Percentiles rank a stretch among this genome's conserved stretches.
These are phyloP conservation scores for Polyommatus icarus DNA, from an alignment of 2,888 invertebrate genomes.

Conservation along the genomic window DNA sequence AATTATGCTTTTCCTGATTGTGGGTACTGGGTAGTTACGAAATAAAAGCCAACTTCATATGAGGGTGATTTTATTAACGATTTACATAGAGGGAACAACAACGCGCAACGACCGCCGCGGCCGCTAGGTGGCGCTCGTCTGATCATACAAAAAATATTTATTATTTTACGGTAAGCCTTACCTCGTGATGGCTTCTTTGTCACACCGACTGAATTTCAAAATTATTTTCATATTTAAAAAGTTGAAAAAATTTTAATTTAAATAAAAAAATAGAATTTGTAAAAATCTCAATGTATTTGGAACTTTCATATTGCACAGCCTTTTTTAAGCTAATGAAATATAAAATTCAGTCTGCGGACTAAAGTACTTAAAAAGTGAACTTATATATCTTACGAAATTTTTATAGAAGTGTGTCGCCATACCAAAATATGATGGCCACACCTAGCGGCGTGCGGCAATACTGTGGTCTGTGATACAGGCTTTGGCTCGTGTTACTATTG, in stretches of 20 bases:
- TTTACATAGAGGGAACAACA: conserved; percentile 32
- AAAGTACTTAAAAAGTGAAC: neutral
- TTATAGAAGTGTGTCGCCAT: neutral
- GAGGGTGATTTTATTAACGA: conserved; percentile 28
- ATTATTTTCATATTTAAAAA: too few species aligned
- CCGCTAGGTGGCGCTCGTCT: conserved; percentile 19
- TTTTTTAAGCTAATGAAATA: neutral
- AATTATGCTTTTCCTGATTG: neutral
- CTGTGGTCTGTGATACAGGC: conserved; percentile 20
- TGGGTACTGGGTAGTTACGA: neutral
- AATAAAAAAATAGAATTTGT: neutral
- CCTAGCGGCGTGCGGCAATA: conserved; percentile 7
- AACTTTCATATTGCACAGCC: neutral
- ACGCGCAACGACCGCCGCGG: conserved; percentile 1
- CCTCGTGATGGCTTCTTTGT: neutral
- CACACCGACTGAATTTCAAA: too few species aligned
- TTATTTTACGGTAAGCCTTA: neutral
- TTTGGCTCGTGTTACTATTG: conserved; percentile 19
- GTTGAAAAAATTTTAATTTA: too few species aligned
- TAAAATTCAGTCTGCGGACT: neutral
- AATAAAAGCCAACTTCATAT: conserved; percentile 23
- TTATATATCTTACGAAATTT: neutral
- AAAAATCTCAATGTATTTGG: neutral
- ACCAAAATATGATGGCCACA: neutral
- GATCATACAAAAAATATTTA: neutral